phyloP scores from a whole-genome alignment of 2,888 invertebrate genomes.

The Dugesia japonica region DNA sequence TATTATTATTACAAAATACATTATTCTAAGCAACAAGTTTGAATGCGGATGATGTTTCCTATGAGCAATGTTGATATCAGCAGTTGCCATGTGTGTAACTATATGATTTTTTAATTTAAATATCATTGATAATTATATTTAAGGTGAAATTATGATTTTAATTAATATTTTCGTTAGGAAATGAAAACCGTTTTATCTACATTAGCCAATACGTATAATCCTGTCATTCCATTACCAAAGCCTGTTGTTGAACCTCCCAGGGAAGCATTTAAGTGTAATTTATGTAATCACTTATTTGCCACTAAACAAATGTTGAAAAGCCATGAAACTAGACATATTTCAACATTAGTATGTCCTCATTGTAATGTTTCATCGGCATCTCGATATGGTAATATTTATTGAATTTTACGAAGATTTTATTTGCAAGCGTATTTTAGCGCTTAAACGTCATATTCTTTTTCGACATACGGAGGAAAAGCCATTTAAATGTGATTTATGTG shows the following conservation, averaged over 20 bases:
- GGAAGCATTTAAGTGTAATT: neutral
- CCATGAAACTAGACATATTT: constrained; percentile 26
- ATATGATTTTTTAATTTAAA: too few species aligned
- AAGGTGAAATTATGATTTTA: too few species aligned
- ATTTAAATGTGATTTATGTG: constrained; percentile 14
- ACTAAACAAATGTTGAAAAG: constrained; percentile 28
- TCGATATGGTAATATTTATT: neutral
- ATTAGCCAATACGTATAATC: neutral
- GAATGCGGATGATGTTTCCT: too few species aligned
- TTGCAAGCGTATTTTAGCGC: neutral
- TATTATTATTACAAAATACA: too few species aligned
- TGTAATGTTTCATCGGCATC: constrained; percentile 24
- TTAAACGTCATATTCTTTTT: constrained; percentile 30
- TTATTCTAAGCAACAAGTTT: too few species aligned
- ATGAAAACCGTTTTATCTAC: neutral
- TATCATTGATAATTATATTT: too few species aligned
- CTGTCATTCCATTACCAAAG: neutral
- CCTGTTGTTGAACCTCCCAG: neutral
- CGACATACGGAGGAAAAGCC: constrained; percentile 28
- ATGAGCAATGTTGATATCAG: too few species aligned
- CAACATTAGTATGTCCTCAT: constrained; percentile 25
- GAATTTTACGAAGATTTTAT: neutral
- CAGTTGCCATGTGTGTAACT: too few species aligned
- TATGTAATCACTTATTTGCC: constrained; percentile 25
- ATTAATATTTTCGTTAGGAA: neutral